Evolutionary conservation across 2,797 vertebrate genomes (phyloP).

Genomic region (Pelodytes ibericus): DNA sequence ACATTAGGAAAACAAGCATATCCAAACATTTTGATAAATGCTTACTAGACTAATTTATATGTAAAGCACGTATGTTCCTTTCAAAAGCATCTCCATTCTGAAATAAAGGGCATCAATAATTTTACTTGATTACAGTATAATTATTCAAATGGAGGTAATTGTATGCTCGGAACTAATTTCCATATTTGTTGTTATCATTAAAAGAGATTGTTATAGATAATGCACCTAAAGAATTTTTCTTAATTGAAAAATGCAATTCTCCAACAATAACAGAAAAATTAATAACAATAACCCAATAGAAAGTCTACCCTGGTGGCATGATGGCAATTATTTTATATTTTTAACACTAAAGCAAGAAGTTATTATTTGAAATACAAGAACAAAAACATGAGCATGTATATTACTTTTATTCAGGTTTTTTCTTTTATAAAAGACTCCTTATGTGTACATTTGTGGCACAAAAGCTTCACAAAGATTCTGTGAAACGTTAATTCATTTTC

Average conservation of each 20-base stretch:
- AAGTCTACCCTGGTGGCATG: slow-evolving; percentile 55
- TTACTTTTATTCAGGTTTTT: neutral
- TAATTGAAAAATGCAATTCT: slow-evolving; percentile 70
- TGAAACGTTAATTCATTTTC: too few species aligned
- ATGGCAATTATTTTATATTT: slow-evolving; percentile 54
- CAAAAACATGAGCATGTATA: neutral
- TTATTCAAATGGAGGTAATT: slow-evolving; percentile 77
- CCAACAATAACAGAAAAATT: slow-evolving; percentile 60
- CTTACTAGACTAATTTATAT: slow-evolving; percentile 57
- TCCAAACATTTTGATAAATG: slow-evolving; percentile 60
- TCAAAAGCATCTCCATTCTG: slow-evolving; percentile 63
- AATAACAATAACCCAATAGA: slow-evolving; percentile 60
- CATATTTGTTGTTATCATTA: slow-evolving; percentile 66
- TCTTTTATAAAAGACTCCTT: too few species aligned
- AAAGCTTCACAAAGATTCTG: too few species aligned
- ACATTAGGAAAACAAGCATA: slow-evolving; percentile 22
- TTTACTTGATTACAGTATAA: slow-evolving; percentile 75
- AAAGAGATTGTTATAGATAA: slow-evolving; percentile 68
- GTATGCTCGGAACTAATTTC: slow-evolving; percentile 70
- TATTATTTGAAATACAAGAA: slow-evolving; percentile 44
- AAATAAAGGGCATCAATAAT: slow-evolving; percentile 73
- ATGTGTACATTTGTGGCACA: too few species aligned
- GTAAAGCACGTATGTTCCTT: slow-evolving; percentile 67
- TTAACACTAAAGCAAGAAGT: slow-evolving; percentile 36
- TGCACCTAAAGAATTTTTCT: slow-evolving; percentile 60